phyloP scores from a whole-genome alignment of 2,797 vertebrate species.

The Nasua narica region DNA sequence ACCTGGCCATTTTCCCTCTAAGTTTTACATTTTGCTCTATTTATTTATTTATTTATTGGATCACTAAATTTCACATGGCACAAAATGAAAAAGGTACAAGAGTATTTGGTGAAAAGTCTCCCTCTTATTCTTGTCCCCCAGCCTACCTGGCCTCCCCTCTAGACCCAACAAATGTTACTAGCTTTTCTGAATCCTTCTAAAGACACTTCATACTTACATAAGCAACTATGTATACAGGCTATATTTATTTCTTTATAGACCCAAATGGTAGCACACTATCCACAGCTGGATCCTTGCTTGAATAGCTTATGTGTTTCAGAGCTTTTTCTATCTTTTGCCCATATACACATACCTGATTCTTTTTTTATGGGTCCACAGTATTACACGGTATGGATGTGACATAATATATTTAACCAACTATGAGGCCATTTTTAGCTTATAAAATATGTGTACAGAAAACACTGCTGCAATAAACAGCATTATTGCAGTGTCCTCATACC shows the following conservation, averaged over 20 bases:
- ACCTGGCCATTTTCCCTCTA: neutral
- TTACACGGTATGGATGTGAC: neutral
- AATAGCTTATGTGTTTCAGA: conserved; percentile 2
- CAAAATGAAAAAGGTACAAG: neutral
- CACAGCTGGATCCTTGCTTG: neutral
- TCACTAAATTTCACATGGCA: neutral
- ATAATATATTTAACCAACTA: neutral
- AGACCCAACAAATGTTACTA: neutral
- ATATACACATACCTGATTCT: neutral
- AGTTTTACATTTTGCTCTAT: neutral
- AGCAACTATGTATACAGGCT: neutral
- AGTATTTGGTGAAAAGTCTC: neutral
- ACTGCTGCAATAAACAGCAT: neutral
- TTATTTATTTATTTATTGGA: neutral
- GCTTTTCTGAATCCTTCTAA: conserved; percentile 6
- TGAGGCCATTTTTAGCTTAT: conserved; percentile 5
- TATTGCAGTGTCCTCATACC: neutral
- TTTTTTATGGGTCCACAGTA: neutral
- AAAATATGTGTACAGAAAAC: neutral
- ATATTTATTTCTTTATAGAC: conserved; percentile 19
- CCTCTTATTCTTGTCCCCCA: neutral
- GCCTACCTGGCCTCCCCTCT: neutral
- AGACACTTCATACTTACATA: neutral
- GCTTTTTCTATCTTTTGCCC: neutral
- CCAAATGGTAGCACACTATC: neutral